Conservation (phyloP, 2,888 invertebrate species). For the Drosophila austrosaltans region DNA sequence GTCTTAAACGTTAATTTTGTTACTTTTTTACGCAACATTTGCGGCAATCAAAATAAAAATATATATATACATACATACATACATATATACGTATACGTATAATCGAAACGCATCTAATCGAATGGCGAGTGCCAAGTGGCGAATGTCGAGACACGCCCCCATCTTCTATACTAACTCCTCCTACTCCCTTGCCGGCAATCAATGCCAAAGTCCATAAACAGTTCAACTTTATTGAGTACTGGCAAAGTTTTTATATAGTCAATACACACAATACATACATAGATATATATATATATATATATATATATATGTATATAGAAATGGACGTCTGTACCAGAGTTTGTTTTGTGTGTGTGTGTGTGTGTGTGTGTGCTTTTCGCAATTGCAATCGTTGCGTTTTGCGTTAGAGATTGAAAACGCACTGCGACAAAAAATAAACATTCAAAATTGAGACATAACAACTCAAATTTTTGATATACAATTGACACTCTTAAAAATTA, state of each 20-base stretch:
- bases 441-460: neutral
- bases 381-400: conserved; percentile 40
- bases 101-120: conserved; percentile 41
- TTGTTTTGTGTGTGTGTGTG: conserved; percentile 14
- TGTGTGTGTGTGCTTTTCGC: conserved; percentile 29
- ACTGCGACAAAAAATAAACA: conserved; percentile 11
- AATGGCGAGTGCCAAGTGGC: conserved; percentile 33
- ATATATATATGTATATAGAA: neutral
- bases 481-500: neutral
- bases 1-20: conserved; percentile 44
- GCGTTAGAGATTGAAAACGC: conserved; percentile 2
- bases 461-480: neutral
- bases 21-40: conserved; percentile 52
- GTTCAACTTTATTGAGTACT: conserved; percentile 54
- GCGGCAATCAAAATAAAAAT: conserved; percentile 51
- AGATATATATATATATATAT: neutral
- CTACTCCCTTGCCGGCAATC: conserved; percentile 25
- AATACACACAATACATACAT: conserved; percentile 1
- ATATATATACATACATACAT: neutral
- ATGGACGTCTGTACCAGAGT: conserved; percentile 33
- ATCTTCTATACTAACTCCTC: neutral
- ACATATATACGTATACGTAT: conserved; percentile 22
- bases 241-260: conserved; percentile 39
- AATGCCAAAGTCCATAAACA: conserved; percentile 54
- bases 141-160: conserved; percentile 32